A percentile compares a stretch with the other conserved stretches of the same genome.
Evolutionary conservation across 2,113 vertebrate species (phyloP).

Genomic region (Nannobrachium achirus): DNA sequence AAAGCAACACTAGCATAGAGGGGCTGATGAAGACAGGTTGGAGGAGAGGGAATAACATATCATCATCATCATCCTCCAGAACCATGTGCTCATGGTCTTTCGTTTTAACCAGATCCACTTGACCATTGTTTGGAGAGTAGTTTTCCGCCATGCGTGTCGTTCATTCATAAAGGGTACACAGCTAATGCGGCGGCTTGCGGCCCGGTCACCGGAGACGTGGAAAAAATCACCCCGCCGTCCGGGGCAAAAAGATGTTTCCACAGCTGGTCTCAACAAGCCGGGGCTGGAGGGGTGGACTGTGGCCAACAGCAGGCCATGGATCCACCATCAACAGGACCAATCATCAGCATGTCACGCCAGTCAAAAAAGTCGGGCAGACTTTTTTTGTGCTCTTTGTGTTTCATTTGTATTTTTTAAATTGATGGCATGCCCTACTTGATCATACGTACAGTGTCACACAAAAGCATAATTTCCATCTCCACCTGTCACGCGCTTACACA

Average conservation of each 20-base stretch:
- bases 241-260: conserved; percentile 61
- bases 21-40: conserved; percentile 18
- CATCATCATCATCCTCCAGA: neutral
- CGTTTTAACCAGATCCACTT: conserved; percentile 5
- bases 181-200: too few relatives aligned
- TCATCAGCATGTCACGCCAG: conserved; percentile 46
- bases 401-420: too few relatives aligned
- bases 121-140: conserved; percentile 12
- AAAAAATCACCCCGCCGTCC: conserved; percentile 29
- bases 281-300: conserved; percentile 31
- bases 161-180: conserved; percentile 26
- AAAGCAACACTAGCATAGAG: too few relatives aligned
- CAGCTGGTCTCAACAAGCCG: conserved; percentile 66
- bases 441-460: too few relatives aligned
- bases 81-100: neutral
- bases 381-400: too few relatives aligned
- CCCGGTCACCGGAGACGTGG: conserved; percentile 36
- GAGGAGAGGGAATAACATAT: conserved; percentile 18
- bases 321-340: conserved; percentile 19
- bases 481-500: too few relatives aligned
- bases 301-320: conserved; percentile 33
- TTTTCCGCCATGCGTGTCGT: conserved; percentile 34
- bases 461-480: too few relatives aligned
- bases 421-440: too few relatives aligned
- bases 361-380: too few relatives aligned